Evolutionary conservation across 2,888 invertebrate genomes (phyloP), one percentile per base, ranked within the genome.

Genomic region (Chorisops tibialis): DNA sequence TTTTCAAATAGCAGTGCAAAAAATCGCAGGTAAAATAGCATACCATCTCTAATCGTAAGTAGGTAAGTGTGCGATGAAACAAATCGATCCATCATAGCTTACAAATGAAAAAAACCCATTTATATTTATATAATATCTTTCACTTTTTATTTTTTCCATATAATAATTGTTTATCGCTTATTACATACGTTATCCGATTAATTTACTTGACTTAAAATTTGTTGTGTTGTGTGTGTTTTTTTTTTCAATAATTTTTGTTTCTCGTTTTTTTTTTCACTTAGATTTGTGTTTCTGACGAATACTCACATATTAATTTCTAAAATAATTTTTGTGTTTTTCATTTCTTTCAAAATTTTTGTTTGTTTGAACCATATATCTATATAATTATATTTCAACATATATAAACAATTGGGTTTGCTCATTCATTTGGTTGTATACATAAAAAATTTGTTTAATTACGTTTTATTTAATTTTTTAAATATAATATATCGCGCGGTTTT

Each of bases 341-440:
- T 49, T 66, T 47, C 59, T n/a, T n/a, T n/a, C n/a, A n/a, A n/a
- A n/a, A n/a, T 50, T 35, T 24, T 66, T 50, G 56, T 47, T 65
- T 62, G 49, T 51, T 64, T 63, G 66, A 66, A 60, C 62, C 66
- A 61, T 65, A 63, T 63, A 60, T 61, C 22, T 59, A 21, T 62
- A 58, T 58, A 30, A 41, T 37, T 62, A 49, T 22, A 19, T 56
- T 61, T 63, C 63, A 63, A 63, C 63, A 63, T 63, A 63, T 60
- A 63, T 63, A 63, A 63, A 63, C 51, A 61, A 51, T 30, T 30
- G 30, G 5, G 30, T 62, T 56, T 54, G 5, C 39, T 62, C 43
- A 41, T 60, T 38, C 21, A 37, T 47, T 47, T 35, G 11, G 37
- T 49, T 52, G 51, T 52, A 47, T 58, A 59, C 58, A 52, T 59